These are phyloP conservation scores for Phymatocera aterrima DNA, from an alignment of 2,888 invertebrate species.

Conservation along the genomic window DNA sequence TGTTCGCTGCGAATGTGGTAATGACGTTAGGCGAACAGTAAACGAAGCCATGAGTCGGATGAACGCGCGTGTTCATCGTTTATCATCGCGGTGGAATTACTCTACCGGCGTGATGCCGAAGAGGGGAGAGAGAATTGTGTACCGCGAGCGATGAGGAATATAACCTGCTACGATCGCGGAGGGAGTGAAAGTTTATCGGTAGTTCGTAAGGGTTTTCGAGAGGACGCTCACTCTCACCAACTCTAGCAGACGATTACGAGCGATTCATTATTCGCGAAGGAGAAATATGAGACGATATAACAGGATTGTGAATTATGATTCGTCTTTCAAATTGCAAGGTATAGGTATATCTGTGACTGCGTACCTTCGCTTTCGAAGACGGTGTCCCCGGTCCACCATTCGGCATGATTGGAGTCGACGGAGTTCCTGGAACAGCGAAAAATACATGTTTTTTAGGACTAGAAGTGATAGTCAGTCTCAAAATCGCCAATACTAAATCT, in stretches of 20 bases:
- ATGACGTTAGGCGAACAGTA: conserved; percentile 10
- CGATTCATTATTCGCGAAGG: too few species aligned
- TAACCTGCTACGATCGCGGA: not conserved
- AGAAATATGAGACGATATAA: too few species aligned
- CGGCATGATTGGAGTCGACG: conserved; percentile 81
- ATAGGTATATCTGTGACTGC: too few species aligned
- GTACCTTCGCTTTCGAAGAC: conserved; percentile 87
- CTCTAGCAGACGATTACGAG: too few species aligned
- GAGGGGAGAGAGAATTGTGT: not conserved
- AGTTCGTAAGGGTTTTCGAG: not conserved
- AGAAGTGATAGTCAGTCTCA: too few species aligned
- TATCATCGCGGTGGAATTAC: conserved; percentile 24
- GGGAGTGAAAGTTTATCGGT: not conserved
- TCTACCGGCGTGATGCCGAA: conserved; percentile 11
- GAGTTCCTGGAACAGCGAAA: conserved; percentile 74
- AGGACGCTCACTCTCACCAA: too few species aligned
- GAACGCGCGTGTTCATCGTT: conserved; percentile 24
- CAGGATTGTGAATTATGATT: too few species aligned
- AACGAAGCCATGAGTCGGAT: conserved; percentile 35
- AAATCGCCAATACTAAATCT: too few species aligned
- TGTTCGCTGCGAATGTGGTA: conserved; percentile 6
- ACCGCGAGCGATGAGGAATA: not conserved
- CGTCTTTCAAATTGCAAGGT: too few species aligned
- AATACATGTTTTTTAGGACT: conserved; percentile 17
- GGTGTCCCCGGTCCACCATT: conserved; percentile 89